Evolutionary conservation across 2,888 invertebrate genomes (phyloP), one percentile per base, ranked within the genome.

Genomic region (Pterobdella sp.): DNA sequence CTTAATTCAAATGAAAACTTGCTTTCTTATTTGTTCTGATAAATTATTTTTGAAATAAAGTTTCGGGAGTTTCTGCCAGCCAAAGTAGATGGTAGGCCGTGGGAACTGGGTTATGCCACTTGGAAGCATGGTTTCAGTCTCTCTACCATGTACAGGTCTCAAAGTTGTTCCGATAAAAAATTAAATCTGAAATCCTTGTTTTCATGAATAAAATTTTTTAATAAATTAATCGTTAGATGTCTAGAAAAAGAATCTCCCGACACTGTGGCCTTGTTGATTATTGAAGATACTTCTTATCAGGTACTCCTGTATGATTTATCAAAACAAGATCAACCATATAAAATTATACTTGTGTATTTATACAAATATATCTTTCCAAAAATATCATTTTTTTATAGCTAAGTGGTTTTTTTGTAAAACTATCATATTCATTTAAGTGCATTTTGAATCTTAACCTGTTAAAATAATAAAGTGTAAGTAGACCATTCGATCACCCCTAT

Each of bases 121-220:
- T 93, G 93, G 81, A 92, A 92, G 84, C 92, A 98, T 86, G 98
- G 98, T 74, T 98, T 97, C 88, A 94, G 94, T 81, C 88, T 98
- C 79, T 92, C 94, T 85, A 94, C 94, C 79, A 89, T 98, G 87
- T 98, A 97, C 86, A 93, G 96, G 92, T 89, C 89, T 80, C 90
- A 84, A 88, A 92, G 26, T 77, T 78, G 18, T 73, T 81, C 79
- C 36, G 35, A 18, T 37, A 10, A 10, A 35, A 68, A 3, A 14
- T n/a, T 49, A 42, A 35, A n/a, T n/a, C n/a, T n/a, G n/a, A n/a
- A n/a, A n/a, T n/a, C n/a, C n/a, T n/a, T n/a, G n/a, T n/a, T n/a
- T n/a, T n/a, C n/a, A n/a, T n/a, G n/a, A n/a, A n/a, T n/a, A n/a
- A n/a, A n/a, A n/a, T n/a, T n/a, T n/a, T n/a, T n/a, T n/a, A n/a